Conservation (phyloP, 2,113 vertebrate species). For the Melanotaenia duboulayi region DNA sequence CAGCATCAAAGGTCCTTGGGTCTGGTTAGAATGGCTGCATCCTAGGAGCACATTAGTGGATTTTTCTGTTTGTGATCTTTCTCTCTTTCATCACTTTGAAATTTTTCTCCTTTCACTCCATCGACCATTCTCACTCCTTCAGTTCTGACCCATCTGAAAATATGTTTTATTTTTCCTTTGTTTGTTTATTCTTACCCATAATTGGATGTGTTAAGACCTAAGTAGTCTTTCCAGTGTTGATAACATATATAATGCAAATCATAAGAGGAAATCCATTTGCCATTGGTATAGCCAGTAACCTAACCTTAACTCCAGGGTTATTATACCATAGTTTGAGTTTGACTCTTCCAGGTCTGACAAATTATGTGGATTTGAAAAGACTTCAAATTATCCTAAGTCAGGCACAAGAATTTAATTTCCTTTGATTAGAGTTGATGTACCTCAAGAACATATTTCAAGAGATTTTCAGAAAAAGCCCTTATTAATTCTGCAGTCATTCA, state of each 20-base stretch:
- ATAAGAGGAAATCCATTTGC: slow-evolving; percentile 32
- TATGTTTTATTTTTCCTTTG: background rate
- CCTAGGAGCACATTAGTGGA: slow-evolving; percentile 78
- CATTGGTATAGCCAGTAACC: slow-evolving; percentile 29
- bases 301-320: slow-evolving; percentile 3
- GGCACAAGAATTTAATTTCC: slow-evolving; percentile 60
- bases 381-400: slow-evolving; percentile 54
- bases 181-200: background rate
- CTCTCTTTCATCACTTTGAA: slow-evolving; percentile 70
- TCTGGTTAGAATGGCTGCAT: slow-evolving; percentile 73
- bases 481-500: slow-evolving; percentile 72
- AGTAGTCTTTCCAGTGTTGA: slow-evolving; percentile 10
- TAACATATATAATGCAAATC: slow-evolving; percentile 34
- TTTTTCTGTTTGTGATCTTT: slow-evolving; percentile 70
- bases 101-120: slow-evolving; percentile 45
- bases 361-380: slow-evolving; percentile 43
- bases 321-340: slow-evolving; percentile 25
- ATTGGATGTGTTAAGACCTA: background rate
- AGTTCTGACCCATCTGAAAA: slow-evolving; percentile 73
- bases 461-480: slow-evolving; percentile 59
- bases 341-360: slow-evolving; percentile 20
- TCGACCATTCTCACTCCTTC: slow-evolving; percentile 43
- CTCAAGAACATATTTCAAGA: slow-evolving; percentile 69
- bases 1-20: slow-evolving; percentile 75
- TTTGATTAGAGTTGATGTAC: slow-evolving; percentile 70